phyloP scores from a whole-genome alignment of 2,113 vertebrate genomes.

The Brevimyrus niger region DNA sequence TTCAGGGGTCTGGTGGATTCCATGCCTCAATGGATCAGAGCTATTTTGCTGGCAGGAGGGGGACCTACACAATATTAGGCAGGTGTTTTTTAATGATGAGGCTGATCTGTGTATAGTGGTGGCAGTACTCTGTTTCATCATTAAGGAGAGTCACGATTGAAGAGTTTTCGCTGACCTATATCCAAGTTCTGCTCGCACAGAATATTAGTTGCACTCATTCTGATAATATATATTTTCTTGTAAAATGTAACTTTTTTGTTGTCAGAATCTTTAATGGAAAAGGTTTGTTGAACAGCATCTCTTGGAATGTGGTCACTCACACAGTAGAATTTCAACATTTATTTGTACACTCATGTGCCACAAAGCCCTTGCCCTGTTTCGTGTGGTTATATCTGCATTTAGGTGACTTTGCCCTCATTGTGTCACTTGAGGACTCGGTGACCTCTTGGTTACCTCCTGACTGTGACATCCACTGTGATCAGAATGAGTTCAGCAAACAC shows the following conservation, averaged over 20 bases:
- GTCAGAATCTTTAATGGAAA: background rate
- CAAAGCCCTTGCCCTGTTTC: background rate
- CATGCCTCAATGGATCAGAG: background rate
- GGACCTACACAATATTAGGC: background rate
- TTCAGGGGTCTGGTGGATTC: background rate
- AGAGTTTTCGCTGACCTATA: background rate
- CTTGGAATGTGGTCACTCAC: background rate
- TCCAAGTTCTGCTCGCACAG: background rate
- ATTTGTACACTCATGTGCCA: background rate
- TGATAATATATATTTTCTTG: background rate
- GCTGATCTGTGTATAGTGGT: background rate
- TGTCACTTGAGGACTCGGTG: constrained; percentile 35
- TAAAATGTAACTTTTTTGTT: background rate
- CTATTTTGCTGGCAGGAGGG: background rate
- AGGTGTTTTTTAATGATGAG: background rate
- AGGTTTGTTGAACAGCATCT: background rate
- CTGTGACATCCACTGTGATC: constrained; percentile 38
- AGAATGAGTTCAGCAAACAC: constrained; percentile 42
- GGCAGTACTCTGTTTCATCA: background rate
- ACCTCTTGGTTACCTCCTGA: constrained; percentile 49
- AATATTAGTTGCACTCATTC: background rate
- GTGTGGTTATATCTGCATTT: background rate
- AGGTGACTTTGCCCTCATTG: constrained; percentile 5
- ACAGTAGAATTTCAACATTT: background rate
- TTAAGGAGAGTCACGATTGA: background rate